These are phyloP conservation scores for Monopis laevigella DNA, from an alignment of 2,888 invertebrate species.

Conservation along the genomic window DNA sequence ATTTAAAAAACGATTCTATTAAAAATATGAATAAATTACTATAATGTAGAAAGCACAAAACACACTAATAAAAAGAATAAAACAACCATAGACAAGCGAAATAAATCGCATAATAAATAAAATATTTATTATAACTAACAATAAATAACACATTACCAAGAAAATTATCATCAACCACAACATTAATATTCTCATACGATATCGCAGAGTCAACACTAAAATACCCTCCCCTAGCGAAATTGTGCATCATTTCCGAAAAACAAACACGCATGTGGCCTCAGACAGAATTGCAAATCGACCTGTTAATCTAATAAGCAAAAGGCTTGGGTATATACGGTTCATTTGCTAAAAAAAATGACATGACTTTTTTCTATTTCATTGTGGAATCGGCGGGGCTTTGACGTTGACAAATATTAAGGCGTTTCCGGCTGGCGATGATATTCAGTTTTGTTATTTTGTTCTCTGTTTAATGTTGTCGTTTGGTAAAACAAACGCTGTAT, in stretches of 20 bases:
- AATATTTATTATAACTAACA: background rate
- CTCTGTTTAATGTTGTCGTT: conserved; percentile 4
- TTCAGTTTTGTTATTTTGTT: conserved; percentile 45
- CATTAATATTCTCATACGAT: conserved; percentile 3
- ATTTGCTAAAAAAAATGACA: conserved; percentile 61
- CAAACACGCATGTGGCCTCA: conserved; percentile 55
- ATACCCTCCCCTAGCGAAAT: conserved; percentile 39
- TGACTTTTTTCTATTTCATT: conserved; percentile 28
- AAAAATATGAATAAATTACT: too few species aligned
- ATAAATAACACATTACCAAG: background rate
- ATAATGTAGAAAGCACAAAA: too few species aligned
- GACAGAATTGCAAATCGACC: conserved; percentile 65
- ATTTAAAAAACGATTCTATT: too few species aligned
- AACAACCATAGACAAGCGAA: too few species aligned
- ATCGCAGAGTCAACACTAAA: conserved; percentile 30
- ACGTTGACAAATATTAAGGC: conserved; percentile 63
- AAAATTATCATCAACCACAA: conserved; percentile 3
- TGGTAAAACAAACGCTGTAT: too few species aligned
- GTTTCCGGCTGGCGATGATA: conserved; percentile 45
- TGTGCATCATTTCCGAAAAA: conserved; percentile 65
- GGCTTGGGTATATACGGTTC: conserved; percentile 51
- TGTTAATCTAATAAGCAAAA: conserved; percentile 64
- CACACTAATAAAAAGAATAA: too few species aligned
- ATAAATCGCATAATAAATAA: too few species aligned
- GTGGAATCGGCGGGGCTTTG: conserved; percentile 35